These are phyloP conservation scores for Rhinopithecus roxellana DNA, from an alignment of 2,113 vertebrate genomes.

Conservation along the genomic window DNA sequence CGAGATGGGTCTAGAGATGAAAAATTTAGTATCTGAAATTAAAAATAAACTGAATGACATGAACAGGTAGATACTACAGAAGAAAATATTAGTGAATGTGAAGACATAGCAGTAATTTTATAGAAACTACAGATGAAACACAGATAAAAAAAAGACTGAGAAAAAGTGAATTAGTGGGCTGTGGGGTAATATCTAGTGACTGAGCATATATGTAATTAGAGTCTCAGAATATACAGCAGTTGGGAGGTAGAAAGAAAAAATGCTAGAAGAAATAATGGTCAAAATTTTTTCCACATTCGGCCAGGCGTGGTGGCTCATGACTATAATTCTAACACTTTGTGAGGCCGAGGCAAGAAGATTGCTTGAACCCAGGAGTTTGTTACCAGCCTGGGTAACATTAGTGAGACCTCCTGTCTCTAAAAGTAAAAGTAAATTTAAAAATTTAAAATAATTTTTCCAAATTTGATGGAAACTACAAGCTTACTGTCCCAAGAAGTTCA, in stretches of 20 bases:
- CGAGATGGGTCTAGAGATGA: background rate
- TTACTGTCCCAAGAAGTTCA: background rate
- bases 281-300: background rate
- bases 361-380: no score
- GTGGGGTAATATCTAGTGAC: background rate
- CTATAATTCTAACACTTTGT: no score
- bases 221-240: background rate
- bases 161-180: background rate
- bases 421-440: no score
- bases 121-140: background rate
- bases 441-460: background rate
- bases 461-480: background rate
- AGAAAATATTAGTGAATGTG: background rate
- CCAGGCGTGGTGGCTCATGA: no score
- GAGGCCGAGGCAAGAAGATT: no score
- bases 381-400: no score
- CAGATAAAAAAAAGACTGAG: background rate
- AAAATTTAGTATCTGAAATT: background rate
- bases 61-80: background rate
- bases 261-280: background rate
- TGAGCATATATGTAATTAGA: background rate
- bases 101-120: background rate
- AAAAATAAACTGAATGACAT: background rate
- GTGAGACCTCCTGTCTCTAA: no score
- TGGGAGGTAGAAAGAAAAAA: background rate